These are phyloP conservation scores for Cheumatopsyche charites DNA, from an alignment of 1,140 invertebrate genomes.

Conservation along the genomic window DNA sequence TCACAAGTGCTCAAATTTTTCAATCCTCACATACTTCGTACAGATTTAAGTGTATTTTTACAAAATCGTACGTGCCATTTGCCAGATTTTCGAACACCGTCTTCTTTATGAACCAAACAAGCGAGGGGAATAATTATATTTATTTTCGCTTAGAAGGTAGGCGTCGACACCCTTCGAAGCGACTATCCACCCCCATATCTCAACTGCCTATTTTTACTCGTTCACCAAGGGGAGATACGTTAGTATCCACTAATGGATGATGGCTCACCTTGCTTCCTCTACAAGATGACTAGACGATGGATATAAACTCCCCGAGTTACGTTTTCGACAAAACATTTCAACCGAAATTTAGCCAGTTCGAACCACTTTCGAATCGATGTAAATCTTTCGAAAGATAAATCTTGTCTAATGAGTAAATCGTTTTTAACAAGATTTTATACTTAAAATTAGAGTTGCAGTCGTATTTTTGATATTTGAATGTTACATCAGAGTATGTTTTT, in stretches of 20 bases:
- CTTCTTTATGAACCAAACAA: neutral
- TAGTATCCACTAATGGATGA: slow-evolving; percentile 19
- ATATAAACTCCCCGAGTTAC: too few relatives aligned
- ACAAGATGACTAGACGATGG: slow-evolving; percentile 11
- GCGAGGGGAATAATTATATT: neutral
- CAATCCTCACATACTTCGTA: neutral
- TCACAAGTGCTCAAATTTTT: too few relatives aligned
- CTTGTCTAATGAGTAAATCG: too few relatives aligned
- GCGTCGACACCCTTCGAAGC: neutral
- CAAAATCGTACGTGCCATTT: neutral
- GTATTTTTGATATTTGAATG: too few relatives aligned
- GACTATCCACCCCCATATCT: slow-evolving; percentile 30
- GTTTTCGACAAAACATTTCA: neutral
- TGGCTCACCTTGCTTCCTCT: slow-evolving; percentile 36
- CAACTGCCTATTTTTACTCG: slow-evolving; percentile 43
- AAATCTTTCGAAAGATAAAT: too few relatives aligned
- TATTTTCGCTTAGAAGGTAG: too few relatives aligned
- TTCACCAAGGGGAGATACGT: neutral
- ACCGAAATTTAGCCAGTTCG: neutral
- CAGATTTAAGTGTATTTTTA: neutral
- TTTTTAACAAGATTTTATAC: too few relatives aligned
- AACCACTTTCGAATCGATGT: neutral
- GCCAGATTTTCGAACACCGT: neutral
- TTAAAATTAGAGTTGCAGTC: too few relatives aligned
- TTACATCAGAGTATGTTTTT: too few relatives aligned